These are phyloP conservation scores for Vulpes vulpes DNA, from an alignment of 2,113 vertebrate species.

Conservation along the genomic window DNA sequence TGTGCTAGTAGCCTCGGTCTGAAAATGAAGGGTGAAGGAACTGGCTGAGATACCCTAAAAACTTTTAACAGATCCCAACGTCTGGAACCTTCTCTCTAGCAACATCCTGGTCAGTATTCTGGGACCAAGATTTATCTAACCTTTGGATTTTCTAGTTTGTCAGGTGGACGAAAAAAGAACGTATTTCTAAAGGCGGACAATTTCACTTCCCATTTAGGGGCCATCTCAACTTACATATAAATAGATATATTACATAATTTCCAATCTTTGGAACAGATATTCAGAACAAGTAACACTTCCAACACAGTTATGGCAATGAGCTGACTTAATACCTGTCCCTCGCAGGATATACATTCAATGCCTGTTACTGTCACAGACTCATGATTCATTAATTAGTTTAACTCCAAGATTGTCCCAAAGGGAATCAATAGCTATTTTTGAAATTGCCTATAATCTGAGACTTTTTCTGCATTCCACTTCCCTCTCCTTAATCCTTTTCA, in stretches of 20 bases:
- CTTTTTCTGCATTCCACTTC: not conserved
- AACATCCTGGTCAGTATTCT: not conserved
- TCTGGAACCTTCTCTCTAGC: not conserved
- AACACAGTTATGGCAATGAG: not conserved
- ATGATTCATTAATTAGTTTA: not conserved
- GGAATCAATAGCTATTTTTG: not conserved
- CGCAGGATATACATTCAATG: not conserved
- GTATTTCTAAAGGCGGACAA: not conserved
- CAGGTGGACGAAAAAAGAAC: not conserved
- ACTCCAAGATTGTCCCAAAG: not conserved
- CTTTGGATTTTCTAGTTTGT: not conserved
- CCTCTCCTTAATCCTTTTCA: constrained; percentile 68
- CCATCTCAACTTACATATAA: not conserved
- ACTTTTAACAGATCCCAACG: not conserved
- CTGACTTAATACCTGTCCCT: not conserved
- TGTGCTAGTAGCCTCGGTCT: not conserved
- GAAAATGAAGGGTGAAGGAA: not conserved
- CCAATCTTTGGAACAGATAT: not conserved
- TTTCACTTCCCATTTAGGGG: not conserved
- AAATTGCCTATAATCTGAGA: constrained; percentile 28
- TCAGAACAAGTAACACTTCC: not conserved
- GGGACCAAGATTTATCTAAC: not conserved
- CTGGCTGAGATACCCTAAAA: not conserved
- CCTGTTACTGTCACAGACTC: not conserved
- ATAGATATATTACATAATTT: not conserved